Base-by-base conservation (phyloP, 2,797 vertebrate species). In the Arctocebus calabarensis region DNA sequence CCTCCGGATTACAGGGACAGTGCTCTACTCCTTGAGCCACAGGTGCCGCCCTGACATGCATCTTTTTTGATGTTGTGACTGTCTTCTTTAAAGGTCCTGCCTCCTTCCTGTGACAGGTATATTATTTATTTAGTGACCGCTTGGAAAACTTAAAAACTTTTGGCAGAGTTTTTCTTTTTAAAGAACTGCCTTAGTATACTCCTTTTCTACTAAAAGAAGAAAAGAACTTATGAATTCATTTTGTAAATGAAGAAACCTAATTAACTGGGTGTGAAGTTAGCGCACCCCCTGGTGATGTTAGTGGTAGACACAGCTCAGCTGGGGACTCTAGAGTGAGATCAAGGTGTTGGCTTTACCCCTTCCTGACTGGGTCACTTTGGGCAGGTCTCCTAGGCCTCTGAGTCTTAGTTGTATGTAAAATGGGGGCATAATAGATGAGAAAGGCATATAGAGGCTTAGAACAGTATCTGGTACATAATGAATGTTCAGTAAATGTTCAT, bases 41-140 rank as follows among this genome's bases (percentile, higher is more conserved):
- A n/a, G n/a, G n/a, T n/a, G n/a, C n/a, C n/a, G n/a, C n/a, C n/a
- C n/a, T n/a, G n/a, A n/a, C n/a, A n/a, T n/a, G 5, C 9, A 29
- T 66, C 62, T 78, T 94, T 66, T 92, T 84, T 48, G 74, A 84
- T 75, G 64, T 52, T 4, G 13, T 59, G 55, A 13, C n/a, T 86
- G 4, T 74, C 70, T 91, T 91, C 40, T 93, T 62, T n/a, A 52
- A 88, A 91, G 43, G 8, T 45, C n/a, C 68, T 82, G 27, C 22
- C 25, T 59, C 55, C 14, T 95, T 94, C 45, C 74, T 88, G 40
- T 77, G 86, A 61, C 34, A 86, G 32, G 83, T 73, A 40, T 88
- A 83, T 66, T 83, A 78, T 88, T 73, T 77, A 64, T 62, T 90
- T 90, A 94, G 55, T 45, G 61, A 74, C 55, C 95, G 16, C 77